Conservation (phyloP, 1,140 invertebrate species). For the Cataglyphis hispanica region DNA sequence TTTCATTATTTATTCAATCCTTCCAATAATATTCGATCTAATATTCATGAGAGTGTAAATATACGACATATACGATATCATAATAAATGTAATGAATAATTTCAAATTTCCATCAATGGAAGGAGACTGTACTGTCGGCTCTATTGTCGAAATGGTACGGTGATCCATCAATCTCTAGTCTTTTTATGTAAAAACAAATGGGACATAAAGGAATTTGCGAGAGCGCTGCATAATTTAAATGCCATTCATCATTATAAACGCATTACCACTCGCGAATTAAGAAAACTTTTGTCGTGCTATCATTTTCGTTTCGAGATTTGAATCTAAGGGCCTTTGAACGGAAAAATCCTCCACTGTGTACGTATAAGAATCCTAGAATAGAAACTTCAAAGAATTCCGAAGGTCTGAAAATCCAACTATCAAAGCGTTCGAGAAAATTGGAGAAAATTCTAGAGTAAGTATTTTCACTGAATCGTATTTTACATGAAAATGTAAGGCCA, state of each 20-base stretch:
- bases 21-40: too few relatives aligned
- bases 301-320: slow-evolving; percentile 6
- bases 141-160: slow-evolving; percentile 7
- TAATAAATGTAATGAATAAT: slow-evolving; percentile 26
- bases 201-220: neutral
- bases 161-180: slow-evolving; percentile 8
- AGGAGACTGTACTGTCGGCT: neutral
- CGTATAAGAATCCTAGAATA: neutral
- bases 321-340: neutral
- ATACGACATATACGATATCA: neutral
- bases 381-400: slow-evolving; percentile 7
- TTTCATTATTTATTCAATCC: too few relatives aligned
- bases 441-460: neutral
- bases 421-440: neutral
- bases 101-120: neutral
- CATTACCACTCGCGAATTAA: slow-evolving; percentile 16
- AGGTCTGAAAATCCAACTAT: neutral
- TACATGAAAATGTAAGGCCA: neutral
- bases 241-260: slow-evolving; percentile 10
- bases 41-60: neutral
- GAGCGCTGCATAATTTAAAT: slow-evolving; percentile 11
- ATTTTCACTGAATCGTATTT: slow-evolving; percentile 13
- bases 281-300: neutral
- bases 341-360: neutral
- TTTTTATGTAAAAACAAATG: neutral